Evolutionary conservation across 2,888 invertebrate genomes (phyloP), one percentile per base, ranked within the genome.

Genomic region (Deilephila elpenor): DNA sequence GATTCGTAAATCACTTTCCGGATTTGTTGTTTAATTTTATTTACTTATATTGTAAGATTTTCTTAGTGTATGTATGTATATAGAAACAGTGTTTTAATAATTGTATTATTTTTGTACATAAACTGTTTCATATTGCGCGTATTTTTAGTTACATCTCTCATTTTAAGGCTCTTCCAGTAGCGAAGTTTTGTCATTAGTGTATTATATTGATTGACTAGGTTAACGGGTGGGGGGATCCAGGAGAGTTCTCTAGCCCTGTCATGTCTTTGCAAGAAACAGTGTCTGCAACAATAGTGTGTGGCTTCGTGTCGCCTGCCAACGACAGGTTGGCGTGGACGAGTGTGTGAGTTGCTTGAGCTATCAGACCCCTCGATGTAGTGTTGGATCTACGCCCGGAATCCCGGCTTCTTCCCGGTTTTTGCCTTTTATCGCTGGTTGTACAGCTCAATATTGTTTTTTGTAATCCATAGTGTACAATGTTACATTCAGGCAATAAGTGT

Each of bases 41-140:
- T 75, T 80, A 80, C 79, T 78, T 84, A 83, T 77, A 76, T 79
- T 75, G 70, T 85, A 85, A 85, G 79, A 84, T 83, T 86, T 84
- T 84, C 79, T 76, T 83, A 83, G 80, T 78, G 76, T 80, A 59
- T 20, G 20, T 59, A 59, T 59, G 34, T 84, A 83, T 86, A 82
- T 84, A 82, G 79, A 82, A 81, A 82, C 76, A 80, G 78, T 80
- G 79, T 80, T 81, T 82, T 78, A 80, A 78, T 78, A 78, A 80
- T 79, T 81, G 77, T 80, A 74, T 80, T 72, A 71, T 75, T 75
- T 83, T 81, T 84, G 80, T 82, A 78, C 80, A 84, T 80, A 81
- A 76, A 76, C 81, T 80, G 76, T 83, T 84, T 84, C 77, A 75
- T 80, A 85, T 77, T 71, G 64, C 78, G 77, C 77, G 75, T 82